Evolutionary conservation across 2,113 vertebrate genomes (phyloP), one percentile per base, ranked within the genome.

Genomic region (Gobius niger): DNA sequence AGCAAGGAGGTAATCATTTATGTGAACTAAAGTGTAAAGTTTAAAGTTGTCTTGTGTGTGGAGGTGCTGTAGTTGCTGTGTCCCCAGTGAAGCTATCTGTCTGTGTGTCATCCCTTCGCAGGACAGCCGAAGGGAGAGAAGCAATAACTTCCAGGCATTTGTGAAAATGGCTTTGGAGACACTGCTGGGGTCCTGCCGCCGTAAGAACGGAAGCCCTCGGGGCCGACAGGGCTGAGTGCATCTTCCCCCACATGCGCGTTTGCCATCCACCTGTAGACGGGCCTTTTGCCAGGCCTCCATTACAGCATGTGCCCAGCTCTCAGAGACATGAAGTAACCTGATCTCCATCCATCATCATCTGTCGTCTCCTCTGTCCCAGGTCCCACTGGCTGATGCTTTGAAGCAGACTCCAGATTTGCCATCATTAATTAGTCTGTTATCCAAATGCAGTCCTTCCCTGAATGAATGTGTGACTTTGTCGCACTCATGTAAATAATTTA

Each of bases 41-140:
- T 42, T 5, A 7, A 7, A 10, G 18, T 42, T 41, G 34, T 19
- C 24, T 60, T 44, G 60, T 65, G 44, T 59, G 72, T 50, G 60
- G 79, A 63, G 67, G 9, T 42, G 70, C 63, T 56, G 76, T 63
- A 64, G 40, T 67, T 52, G 74, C 59, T 34, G 24, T 34, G 83
- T 88, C 80, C 79, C 75, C 82, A 89, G 82, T 89, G 72, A 88
- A 88, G 68, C 7, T 89, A 85, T 90, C 82, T 88, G 67, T 87
- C 76, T 82, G 57, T 87, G 67, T 85, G 72, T 72, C 47, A 62
- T 85, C 63, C 77, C 80, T 67, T 80, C 4, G 70, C 90, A 93
- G 93, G 92, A 93, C 90, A 93, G 91, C 92, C 87, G 87, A 93
- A 93, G 91, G 89, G 89, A 93, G 92, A 93, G 93, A 93, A 94